phyloP scores from a whole-genome alignment of 1,140 invertebrate species.

The Rhopalosiphum maidis region DNA sequence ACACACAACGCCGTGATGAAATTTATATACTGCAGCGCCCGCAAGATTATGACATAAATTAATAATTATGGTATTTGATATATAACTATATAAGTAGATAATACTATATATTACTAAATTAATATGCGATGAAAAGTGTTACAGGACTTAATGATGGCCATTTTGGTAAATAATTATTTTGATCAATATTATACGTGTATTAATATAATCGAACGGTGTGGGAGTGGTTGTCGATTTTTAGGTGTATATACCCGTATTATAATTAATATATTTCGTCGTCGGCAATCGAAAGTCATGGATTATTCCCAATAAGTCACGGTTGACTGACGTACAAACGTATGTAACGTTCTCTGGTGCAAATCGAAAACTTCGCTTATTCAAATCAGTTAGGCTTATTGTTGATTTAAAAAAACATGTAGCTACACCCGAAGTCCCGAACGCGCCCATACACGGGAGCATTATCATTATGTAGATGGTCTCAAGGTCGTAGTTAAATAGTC shows the following conservation, averaged over 20 bases:
- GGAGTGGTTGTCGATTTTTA: background rate
- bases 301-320: background rate
- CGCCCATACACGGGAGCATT: too few relatives aligned
- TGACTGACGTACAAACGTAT: background rate
- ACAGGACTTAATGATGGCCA: too few relatives aligned
- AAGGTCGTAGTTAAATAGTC: too few relatives aligned
- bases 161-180: too few relatives aligned
- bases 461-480: background rate
- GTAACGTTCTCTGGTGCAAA: background rate
- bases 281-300: background rate
- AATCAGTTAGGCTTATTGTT: background rate
- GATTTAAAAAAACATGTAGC: background rate
- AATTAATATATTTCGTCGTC: background rate
- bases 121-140: background rate
- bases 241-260: too few relatives aligned
- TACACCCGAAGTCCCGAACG: background rate
- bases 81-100: too few relatives aligned
- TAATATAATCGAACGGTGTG: background rate
- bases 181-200: background rate
- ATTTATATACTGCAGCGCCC: too few relatives aligned
- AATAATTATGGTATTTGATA: too few relatives aligned
- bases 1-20: too few relatives aligned
- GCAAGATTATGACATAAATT: too few relatives aligned
- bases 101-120: background rate
- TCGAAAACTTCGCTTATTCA: background rate